Conservation (phyloP, 2,888 invertebrate species). For the Eledona agricola region DNA sequence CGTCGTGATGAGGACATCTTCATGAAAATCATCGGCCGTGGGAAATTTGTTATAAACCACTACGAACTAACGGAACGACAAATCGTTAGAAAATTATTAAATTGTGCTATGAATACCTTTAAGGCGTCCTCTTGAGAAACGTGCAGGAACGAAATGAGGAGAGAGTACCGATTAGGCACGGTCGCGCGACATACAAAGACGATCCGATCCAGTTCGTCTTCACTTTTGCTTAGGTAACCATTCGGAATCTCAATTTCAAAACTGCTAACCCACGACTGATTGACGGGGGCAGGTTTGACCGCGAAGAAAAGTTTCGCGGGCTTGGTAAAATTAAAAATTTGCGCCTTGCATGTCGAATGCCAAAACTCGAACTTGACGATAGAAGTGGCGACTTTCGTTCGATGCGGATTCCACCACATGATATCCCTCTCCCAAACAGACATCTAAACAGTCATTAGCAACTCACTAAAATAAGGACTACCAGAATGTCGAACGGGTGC, state of each 20-base stretch:
- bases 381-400: constrained; percentile 1
- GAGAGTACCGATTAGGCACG: background rate
- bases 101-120: no score
- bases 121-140: no score
- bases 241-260: background rate
- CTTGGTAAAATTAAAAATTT: constrained; percentile 1
- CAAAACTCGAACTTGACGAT: constrained; percentile 8
- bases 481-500: constrained; percentile 28
- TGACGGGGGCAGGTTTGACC: no score
- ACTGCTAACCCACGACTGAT: no score
- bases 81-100: no score
- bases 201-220: background rate
- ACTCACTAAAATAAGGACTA: constrained; percentile 1
- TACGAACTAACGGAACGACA: constrained; percentile 3
- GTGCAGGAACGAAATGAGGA: no score
- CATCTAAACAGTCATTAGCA: background rate
- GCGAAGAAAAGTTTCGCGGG: constrained; percentile 5
- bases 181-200: background rate
- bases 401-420: constrained; percentile 22
- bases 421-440: constrained; percentile 11
- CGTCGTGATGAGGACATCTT: background rate
- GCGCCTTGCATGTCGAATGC: constrained; percentile 20
- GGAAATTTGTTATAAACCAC: constrained; percentile 5
- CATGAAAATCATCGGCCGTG: constrained; percentile 1
- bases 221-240: background rate